Percentiles rank a stretch among this genome's conserved stretches.
Conservation (phyloP, 1,140 invertebrate genomes). For the Drosophila sturtevanti region DNA sequence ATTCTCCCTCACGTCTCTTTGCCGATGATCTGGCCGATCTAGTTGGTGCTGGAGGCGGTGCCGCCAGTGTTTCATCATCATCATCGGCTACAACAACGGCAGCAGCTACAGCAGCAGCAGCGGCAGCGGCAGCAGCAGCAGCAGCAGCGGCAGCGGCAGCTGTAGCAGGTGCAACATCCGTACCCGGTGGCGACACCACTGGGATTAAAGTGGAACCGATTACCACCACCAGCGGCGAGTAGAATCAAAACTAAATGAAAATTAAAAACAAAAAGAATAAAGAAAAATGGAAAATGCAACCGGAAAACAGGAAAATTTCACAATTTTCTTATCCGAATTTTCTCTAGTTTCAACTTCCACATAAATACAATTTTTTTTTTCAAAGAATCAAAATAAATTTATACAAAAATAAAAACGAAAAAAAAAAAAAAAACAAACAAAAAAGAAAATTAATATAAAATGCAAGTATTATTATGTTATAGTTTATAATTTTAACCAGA, state of each 20-base stretch:
- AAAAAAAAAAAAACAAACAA: conserved; percentile 26
- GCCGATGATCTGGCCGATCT: conserved; percentile 84
- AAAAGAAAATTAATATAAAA: conserved; percentile 11
- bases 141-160: conserved; percentile 17
- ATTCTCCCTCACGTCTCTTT: conserved; percentile 86
- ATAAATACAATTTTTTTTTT: conserved; percentile 41
- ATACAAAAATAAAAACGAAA: conserved; percentile 16
- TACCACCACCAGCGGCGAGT: conserved; percentile 83
- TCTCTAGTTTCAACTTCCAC: conserved; percentile 52
- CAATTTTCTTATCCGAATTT: conserved; percentile 18
- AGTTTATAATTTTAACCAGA: conserved; percentile 69
- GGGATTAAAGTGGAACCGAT: conserved; percentile 84
- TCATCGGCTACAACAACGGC: conserved; percentile 40
- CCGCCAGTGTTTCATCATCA: conserved; percentile 45
- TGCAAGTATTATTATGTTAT: conserved; percentile 77
- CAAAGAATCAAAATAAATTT: conserved; percentile 51
- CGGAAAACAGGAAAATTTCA: not conserved
- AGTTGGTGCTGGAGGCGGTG: conserved; percentile 39
- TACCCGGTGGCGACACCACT: conserved; percentile 20
- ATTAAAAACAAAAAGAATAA: not conserved
- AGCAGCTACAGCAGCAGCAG: conserved; percentile 10
- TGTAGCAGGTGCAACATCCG: conserved; percentile 3
- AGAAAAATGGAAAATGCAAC: not conserved
- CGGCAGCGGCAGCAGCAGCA: conserved; percentile 8
- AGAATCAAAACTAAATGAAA: conserved; percentile 25